Percentiles rank a stretch among this genome's conserved stretches.
Evolutionary conservation across 2,113 vertebrate genomes (phyloP).

Genomic region (Neofelis nebulosa): DNA sequence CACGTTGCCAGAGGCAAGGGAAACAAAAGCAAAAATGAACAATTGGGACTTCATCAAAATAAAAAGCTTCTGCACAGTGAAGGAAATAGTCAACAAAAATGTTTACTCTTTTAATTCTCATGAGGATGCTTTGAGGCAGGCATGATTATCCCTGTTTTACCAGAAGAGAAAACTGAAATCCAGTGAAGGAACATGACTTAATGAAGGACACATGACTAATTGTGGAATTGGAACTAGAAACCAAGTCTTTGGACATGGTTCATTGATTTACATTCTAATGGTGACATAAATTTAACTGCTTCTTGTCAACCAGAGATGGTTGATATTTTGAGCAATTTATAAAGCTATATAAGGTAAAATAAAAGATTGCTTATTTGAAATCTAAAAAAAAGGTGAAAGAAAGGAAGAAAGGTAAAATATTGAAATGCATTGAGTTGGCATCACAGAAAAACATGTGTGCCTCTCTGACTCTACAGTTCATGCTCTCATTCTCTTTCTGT

Average conservation of each 20-base stretch:
- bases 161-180: not conserved
- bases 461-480: not conserved
- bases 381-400: not conserved
- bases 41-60: too few relatives aligned
- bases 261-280: not conserved
- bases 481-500: not conserved
- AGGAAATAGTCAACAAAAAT: not conserved
- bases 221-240: not conserved
- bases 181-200: not conserved
- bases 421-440: slow-evolving; percentile 28
- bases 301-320: not conserved
- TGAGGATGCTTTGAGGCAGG: not conserved
- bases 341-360: not conserved
- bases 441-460: not conserved
- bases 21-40: too few relatives aligned
- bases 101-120: not conserved
- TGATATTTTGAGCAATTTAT: not conserved
- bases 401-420: not conserved
- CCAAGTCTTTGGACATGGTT: not conserved
- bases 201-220: not conserved
- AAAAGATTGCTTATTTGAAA: not conserved
- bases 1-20: too few relatives aligned
- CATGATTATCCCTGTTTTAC: not conserved
- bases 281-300: not conserved
- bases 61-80: too few relatives aligned